phyloP scores from a whole-genome alignment of 2,113 vertebrate genomes.

The Albula glossodonta region DNA sequence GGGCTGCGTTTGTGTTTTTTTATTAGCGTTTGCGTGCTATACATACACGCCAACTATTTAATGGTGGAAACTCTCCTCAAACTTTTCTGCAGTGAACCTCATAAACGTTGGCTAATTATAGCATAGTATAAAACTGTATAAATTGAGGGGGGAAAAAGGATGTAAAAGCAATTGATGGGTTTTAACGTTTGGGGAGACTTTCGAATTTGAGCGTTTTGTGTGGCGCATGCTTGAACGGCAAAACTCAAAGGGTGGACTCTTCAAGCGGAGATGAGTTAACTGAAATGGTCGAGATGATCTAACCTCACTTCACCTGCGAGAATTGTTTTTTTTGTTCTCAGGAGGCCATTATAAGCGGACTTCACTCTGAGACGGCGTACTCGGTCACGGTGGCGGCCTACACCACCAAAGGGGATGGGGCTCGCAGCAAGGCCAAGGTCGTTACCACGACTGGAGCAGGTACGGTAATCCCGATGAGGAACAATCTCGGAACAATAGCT shows the following conservation, averaged over 20 bases:
- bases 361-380: constrained; percentile 90
- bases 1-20: background rate
- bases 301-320: background rate
- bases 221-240: constrained; percentile 20
- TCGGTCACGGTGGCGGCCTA: constrained; percentile 90
- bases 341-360: constrained; percentile 83
- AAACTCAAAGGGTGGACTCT: background rate
- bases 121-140: background rate
- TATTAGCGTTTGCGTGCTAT: background rate
- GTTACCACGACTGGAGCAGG: constrained; percentile 91
- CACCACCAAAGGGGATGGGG: constrained; percentile 91
- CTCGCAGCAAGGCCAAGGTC: constrained; percentile 87
- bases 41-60: background rate
- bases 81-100: constrained; percentile 20
- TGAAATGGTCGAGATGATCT: too few species aligned
- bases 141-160: background rate
- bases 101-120: constrained; percentile 11
- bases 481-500: background rate
- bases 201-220: background rate
- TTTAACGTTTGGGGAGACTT: constrained; percentile 32
- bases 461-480: constrained; percentile 1
- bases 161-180: constrained; percentile 8
- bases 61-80: constrained; percentile 1
- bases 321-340: constrained; percentile 49
- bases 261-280: background rate